Percentiles rank a stretch among this genome's conserved stretches.
These are phyloP conservation scores for Myiozetetes cayanensis DNA, from an alignment of 2,113 vertebrate species.

Conservation along the genomic window DNA sequence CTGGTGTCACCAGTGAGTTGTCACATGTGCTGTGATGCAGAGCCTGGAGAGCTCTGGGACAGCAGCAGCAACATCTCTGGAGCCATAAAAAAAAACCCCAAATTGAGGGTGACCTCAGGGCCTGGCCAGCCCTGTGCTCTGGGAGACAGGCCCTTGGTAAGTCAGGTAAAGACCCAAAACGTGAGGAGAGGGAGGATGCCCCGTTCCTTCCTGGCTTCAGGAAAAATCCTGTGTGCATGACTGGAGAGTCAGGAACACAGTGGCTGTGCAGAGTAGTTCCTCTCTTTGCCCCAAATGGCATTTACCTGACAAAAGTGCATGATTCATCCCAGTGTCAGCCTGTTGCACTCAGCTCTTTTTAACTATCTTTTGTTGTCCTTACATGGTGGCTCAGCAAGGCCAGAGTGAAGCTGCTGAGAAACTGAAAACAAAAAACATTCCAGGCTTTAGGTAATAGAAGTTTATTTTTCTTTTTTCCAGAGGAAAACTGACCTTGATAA, in stretches of 20 bases:
- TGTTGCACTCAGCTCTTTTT: background rate
- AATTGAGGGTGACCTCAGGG: background rate
- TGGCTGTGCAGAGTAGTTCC: background rate
- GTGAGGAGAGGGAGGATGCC: accelerated
- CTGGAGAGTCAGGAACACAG: background rate
- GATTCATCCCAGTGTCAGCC: background rate
- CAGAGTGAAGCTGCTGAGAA: background rate
- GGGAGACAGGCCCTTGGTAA: background rate
- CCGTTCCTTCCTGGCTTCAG: background rate
- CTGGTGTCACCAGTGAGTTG: background rate
- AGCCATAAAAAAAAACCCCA: background rate
- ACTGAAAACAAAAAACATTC: background rate
- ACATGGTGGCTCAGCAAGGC: background rate
- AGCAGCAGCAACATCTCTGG: background rate
- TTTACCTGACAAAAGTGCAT: background rate
- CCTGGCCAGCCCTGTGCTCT: background rate
- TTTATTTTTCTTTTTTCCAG: background rate
- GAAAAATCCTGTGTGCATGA: background rate
- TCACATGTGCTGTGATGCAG: background rate
- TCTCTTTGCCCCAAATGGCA: background rate
- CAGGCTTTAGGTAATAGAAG: background rate
- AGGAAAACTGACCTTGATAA: background rate
- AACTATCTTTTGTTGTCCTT: background rate
- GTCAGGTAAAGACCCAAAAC: background rate
- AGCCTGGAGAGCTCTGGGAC: background rate